Conservation (phyloP, 2,113 vertebrate species). For the Eulemur rufifrons region DNA sequence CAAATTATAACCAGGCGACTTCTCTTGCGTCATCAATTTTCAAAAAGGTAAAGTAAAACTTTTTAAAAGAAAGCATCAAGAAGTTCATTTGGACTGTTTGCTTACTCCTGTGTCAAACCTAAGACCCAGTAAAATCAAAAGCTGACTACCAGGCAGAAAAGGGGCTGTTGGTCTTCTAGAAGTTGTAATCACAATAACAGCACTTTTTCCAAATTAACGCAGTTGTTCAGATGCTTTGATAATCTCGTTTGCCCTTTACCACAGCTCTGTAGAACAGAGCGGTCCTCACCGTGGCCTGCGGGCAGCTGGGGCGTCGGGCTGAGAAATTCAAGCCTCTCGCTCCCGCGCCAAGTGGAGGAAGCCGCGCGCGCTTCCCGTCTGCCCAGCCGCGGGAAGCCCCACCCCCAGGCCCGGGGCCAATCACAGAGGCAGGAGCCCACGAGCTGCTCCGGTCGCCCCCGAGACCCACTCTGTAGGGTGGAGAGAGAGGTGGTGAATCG, state of each 20-base stretch:
- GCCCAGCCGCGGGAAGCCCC: background rate
- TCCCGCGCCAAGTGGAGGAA: accelerated
- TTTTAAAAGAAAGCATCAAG: background rate
- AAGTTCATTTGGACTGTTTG: background rate
- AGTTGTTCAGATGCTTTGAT: background rate
- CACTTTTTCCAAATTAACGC: background rate
- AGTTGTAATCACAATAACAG: background rate
- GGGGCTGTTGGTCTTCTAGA: background rate
- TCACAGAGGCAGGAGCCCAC: background rate
- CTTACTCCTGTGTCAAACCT: background rate
- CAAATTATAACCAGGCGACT: background rate
- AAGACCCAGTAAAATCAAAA: background rate
- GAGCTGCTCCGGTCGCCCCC: no score
- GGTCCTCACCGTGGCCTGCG: accelerated
- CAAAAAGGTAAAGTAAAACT: background rate
- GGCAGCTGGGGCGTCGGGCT: no score
- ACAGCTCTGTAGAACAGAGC: background rate
- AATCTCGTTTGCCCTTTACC: background rate
- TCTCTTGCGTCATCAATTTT: background rate
- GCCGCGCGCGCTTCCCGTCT: accelerated
- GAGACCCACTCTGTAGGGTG: accelerated
- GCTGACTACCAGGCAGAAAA: background rate
- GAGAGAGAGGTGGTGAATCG: no score
- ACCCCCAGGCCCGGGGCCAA: background rate
- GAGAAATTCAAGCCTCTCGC: accelerated